Evolutionary conservation across 1,140 invertebrate genomes (phyloP).

Genomic region (Centruroides sculpturatus): DNA sequence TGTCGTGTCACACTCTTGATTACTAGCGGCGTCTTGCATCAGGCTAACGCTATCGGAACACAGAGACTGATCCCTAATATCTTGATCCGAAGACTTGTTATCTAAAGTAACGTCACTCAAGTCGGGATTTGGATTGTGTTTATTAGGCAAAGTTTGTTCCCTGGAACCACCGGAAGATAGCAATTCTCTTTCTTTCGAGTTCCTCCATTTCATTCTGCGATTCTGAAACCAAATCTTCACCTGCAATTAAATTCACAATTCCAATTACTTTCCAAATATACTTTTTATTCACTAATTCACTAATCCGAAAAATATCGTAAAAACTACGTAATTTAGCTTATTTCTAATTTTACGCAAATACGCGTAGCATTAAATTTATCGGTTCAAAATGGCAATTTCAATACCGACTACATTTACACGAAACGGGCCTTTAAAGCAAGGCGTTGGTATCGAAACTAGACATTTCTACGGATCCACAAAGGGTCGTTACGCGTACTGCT

Average conservation of each 20-base stretch:
- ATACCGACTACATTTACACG: too few relatives aligned
- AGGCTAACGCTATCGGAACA: background rate
- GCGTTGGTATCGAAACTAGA: too few relatives aligned
- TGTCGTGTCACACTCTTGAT: background rate
- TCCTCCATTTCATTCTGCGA: conserved; percentile 90
- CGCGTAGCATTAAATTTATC: too few relatives aligned
- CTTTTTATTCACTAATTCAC: background rate
- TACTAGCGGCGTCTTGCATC: too few relatives aligned
- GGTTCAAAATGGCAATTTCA: too few relatives aligned
- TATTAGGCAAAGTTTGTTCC: conserved; percentile 88
- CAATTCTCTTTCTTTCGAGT: conserved; percentile 90
- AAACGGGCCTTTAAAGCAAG: too few relatives aligned
- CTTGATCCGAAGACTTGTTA: background rate
- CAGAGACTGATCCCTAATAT: background rate
- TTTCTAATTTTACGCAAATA: too few relatives aligned
- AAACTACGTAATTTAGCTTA: too few relatives aligned
- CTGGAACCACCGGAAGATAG: conserved; percentile 79
- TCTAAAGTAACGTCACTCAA: conserved; percentile 60
- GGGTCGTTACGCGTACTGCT: too few relatives aligned
- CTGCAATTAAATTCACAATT: conserved; percentile 32
- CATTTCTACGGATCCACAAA: too few relatives aligned
- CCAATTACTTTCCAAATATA: background rate
- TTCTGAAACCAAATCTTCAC: conserved; percentile 97
- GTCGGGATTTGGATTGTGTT: conserved; percentile 93
- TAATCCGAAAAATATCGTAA: too few relatives aligned